Evolutionary conservation across 2,888 invertebrate species (phyloP).

Genomic region (Sthenelais limicola): DNA sequence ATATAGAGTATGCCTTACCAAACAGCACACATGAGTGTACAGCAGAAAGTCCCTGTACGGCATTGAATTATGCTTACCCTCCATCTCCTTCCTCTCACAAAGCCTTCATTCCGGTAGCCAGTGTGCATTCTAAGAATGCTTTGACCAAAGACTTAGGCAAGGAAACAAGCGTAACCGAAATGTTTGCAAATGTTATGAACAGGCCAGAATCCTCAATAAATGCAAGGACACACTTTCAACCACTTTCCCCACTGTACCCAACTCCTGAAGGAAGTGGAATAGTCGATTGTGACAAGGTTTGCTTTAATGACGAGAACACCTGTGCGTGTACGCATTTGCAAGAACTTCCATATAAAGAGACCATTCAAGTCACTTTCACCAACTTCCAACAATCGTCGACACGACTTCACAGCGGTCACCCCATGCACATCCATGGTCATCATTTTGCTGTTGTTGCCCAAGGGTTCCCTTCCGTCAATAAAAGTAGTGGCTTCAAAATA

Average conservation of each 20-base stretch:
- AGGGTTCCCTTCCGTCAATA: too few relatives aligned
- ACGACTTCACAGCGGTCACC: too few relatives aligned
- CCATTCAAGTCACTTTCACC: not conserved
- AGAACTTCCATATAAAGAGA: not conserved
- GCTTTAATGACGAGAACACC: not conserved
- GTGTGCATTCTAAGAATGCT: too few relatives aligned
- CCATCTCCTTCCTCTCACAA: too few relatives aligned
- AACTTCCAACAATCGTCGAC: not conserved
- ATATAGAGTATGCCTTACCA: not conserved
- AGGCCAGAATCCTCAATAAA: not conserved
- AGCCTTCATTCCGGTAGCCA: too few relatives aligned
- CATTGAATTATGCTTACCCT: too few relatives aligned
- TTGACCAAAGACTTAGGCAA: too few relatives aligned
- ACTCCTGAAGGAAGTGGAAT: not conserved
- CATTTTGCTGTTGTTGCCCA: too few relatives aligned
- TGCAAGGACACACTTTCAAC: not conserved
- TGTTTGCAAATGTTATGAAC: not conserved
- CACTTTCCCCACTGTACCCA: not conserved
- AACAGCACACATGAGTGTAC: not conserved
- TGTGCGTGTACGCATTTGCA: conserved; percentile 1
- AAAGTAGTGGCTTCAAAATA: too few relatives aligned
- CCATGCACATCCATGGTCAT: too few relatives aligned
- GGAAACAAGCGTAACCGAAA: not conserved
- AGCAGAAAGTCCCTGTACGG: too few relatives aligned
- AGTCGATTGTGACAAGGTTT: not conserved